Evolutionary conservation across 2,113 vertebrate species (phyloP).

Genomic region (Serranochromis macrocephalus): DNA sequence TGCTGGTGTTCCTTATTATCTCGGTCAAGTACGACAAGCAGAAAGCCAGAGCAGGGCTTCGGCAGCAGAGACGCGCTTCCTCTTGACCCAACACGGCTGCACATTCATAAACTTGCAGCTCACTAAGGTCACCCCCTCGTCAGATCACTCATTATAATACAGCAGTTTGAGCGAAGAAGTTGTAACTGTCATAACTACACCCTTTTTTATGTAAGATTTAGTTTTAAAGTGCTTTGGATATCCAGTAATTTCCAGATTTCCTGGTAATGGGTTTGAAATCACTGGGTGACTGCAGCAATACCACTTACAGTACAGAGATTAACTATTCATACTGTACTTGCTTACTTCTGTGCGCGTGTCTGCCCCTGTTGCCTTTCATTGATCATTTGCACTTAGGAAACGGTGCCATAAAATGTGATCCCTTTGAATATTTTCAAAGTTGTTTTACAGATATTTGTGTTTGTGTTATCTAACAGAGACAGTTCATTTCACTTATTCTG

Average conservation of each 20-base stretch:
- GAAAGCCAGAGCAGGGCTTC: conserved; percentile 41
- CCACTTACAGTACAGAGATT: background rate
- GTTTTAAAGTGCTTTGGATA: background rate
- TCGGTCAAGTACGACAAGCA: conserved; percentile 87
- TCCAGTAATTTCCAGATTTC: background rate
- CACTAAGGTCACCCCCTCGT: background rate
- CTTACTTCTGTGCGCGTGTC: background rate
- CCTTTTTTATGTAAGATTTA: conserved; percentile 33
- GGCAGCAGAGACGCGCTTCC: conserved; percentile 39
- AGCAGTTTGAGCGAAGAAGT: background rate
- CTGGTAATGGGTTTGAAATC: background rate
- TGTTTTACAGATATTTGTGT: background rate
- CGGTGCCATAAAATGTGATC: background rate
- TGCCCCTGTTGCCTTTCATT: conserved; percentile 22
- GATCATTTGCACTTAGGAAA: conserved; percentile 45
- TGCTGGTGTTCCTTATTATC: conserved; percentile 87
- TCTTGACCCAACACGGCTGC: conserved; percentile 39
- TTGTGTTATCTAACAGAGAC: background rate
- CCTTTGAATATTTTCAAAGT: background rate
- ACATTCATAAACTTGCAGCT: background rate
- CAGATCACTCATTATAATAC: background rate
- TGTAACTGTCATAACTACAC: background rate
- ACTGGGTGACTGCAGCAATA: background rate
- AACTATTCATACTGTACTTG: background rate
- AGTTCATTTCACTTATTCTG: background rate